phyloP scores from a whole-genome alignment of 1,140 invertebrate species.

The Papilio polytes region DNA sequence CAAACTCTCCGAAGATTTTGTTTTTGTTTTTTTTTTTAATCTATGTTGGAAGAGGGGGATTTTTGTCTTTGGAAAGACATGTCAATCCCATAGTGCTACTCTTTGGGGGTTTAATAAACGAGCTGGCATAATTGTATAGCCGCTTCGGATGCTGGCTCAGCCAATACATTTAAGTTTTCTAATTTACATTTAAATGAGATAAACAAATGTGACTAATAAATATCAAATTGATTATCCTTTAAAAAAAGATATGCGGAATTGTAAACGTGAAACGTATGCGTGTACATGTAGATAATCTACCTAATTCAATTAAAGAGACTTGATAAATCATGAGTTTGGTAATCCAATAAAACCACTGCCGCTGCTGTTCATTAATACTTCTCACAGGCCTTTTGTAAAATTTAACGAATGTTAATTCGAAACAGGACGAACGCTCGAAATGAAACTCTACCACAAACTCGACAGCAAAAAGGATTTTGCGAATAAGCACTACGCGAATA shows the following conservation, averaged over 20 bases:
- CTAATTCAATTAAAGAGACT: slow-evolving; percentile 19
- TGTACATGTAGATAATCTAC: slow-evolving; percentile 3
- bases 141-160: too few species aligned
- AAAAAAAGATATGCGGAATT: background rate
- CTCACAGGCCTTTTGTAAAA: slow-evolving; percentile 17
- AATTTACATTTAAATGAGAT: too few species aligned
- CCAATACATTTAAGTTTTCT: too few species aligned
- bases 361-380: slow-evolving; percentile 19
- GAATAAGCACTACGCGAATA: background rate
- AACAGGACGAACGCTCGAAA: slow-evolving; percentile 4
- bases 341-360: slow-evolving; percentile 26
- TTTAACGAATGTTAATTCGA: slow-evolving; percentile 28
- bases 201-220: too few species aligned
- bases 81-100: too few species aligned
- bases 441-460: background rate
- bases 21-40: too few species aligned
- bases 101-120: too few species aligned
- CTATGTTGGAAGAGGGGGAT: too few species aligned
- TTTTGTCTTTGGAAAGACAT: too few species aligned
- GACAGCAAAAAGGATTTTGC: background rate
- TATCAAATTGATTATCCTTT: too few species aligned
- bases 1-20: too few species aligned
- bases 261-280: background rate
- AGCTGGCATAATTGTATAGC: too few species aligned
- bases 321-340: slow-evolving; percentile 28